Base-by-base conservation (phyloP, 2,113 vertebrate species). In the Dendropsophus ebraccatus region DNA sequence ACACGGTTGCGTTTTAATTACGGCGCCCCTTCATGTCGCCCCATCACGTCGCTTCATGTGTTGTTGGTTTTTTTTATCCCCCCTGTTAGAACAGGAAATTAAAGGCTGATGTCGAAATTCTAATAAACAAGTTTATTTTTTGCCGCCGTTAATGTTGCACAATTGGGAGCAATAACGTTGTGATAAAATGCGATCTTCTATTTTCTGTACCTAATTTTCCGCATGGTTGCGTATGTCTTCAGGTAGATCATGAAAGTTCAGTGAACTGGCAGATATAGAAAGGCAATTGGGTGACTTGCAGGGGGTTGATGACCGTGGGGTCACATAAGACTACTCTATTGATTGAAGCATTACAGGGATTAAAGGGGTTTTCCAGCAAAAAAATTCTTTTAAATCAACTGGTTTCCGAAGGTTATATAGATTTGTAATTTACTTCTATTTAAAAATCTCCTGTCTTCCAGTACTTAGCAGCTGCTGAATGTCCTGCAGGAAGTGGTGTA, bases 1-100 rank as follows among this genome's bases (percentile, higher is more conserved):
- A 79, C 35, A 23, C 54, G 5, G 28, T 41, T 23, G 35, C n/a
- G 28, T 78, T 78, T 79, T 79, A 79, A 79, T 58, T 79, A 79
- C 25, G 47, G n/a, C 16, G 11, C 16, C 76, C 52, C 50, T 32
- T 37, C 30, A 49, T 25, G 72, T 25, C 45, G n/a, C 76, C 50
- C 12, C n/a, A n/a, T n/a, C n/a, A n/a, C n/a, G n/a, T n/a, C n/a
- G n/a, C n/a, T n/a, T n/a, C n/a, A n/a, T n/a, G 49, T 45, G 2
- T 8, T 41, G 32, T 21, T 1, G 50, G 25, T 21, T 67, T 74
- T 37, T 47, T 65, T 30, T 62, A 28, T 30, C 30, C n/a, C 47
- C 21, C 47, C 35, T 41, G 47, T 41, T 1, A 70, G 67, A 30
- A 70, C 0, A 13, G 41, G 37, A 49, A 74, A 37, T 73, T 10